Evolutionary conservation across 37 sponge, comb jelly and placozoan species (phyloP).

Genomic region (Diacarnus erythraeanus): DNA sequence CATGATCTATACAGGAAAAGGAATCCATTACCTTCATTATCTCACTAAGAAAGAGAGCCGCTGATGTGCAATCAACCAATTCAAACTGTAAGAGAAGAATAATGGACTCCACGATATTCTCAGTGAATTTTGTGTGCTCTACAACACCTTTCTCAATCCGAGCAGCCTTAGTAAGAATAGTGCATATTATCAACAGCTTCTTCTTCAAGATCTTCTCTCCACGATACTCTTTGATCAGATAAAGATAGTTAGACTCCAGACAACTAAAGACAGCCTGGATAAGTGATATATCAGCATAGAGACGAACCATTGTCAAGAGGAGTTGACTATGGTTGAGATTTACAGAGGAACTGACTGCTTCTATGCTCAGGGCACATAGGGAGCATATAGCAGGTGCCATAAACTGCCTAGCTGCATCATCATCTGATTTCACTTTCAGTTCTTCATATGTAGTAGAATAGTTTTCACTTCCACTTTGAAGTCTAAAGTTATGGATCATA

Average conservation of each 20-base stretch:
- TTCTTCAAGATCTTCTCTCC: background rate
- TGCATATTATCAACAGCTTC: conserved; percentile 9
- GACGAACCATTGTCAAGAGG: background rate
- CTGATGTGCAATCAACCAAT: background rate
- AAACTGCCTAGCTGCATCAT: background rate
- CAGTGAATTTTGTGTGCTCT: conserved; percentile 2
- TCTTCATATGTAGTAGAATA: background rate
- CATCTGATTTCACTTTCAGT: background rate
- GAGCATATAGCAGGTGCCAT: conserved; percentile 25
- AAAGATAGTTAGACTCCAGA: conserved; percentile 10
- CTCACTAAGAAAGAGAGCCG: conserved; percentile 1
- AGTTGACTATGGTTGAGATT: conserved; percentile 16
- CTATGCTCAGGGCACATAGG: conserved; percentile 24
- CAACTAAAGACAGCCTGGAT: conserved; percentile 2
- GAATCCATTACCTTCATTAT: conserved; percentile 19
- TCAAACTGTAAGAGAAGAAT: background rate
- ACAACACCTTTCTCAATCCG: background rate
- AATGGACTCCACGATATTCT: conserved; percentile 13
- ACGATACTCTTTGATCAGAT: background rate
- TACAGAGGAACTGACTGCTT: background rate
- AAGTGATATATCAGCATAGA: conserved; percentile 2
- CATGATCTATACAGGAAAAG: too few relatives aligned
- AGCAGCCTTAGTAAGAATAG: conserved; percentile 9
- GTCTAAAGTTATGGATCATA: too few relatives aligned
- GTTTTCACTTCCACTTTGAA: background rate